These are phyloP conservation scores for Cosmia pyralina DNA, from an alignment of 2,888 invertebrate genomes.

Conservation along the genomic window DNA sequence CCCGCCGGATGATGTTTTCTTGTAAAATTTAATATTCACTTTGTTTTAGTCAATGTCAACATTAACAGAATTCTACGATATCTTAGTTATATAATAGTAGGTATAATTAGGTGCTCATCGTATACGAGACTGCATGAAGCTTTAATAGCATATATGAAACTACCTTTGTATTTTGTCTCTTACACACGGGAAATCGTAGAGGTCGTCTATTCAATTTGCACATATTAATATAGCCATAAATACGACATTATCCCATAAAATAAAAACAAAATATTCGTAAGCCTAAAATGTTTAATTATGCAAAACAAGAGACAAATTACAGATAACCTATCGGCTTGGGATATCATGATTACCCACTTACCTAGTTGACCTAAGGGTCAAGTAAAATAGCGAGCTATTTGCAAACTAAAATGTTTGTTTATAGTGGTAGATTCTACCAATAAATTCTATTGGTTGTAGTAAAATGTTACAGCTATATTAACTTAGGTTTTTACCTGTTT, in stretches of 20 bases:
- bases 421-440: constrained; percentile 1
- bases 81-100: background rate
- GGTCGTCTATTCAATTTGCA: constrained; percentile 22
- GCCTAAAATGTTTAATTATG: constrained; percentile 38
- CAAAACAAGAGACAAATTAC: constrained; percentile 42
- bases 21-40: background rate
- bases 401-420: constrained; percentile 23
- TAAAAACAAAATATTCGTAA: constrained; percentile 21
- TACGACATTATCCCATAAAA: constrained; percentile 2
- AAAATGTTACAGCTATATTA: background rate
- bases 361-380: constrained; percentile 31
- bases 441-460: background rate
- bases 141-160: background rate
- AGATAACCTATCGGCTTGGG: constrained; percentile 37
- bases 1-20: background rate
- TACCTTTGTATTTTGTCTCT: background rate
- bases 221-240: constrained; percentile 17
- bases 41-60: background rate
- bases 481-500: background rate
- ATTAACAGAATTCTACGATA: background rate
- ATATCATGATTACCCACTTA: constrained; percentile 47
- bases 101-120: background rate
- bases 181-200: constrained; percentile 11
- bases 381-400: constrained; percentile 44
- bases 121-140: too few relatives aligned